Evolutionary conservation across 2,797 vertebrate genomes (phyloP).

Genomic region (Pygocentrus nattereri): DNA sequence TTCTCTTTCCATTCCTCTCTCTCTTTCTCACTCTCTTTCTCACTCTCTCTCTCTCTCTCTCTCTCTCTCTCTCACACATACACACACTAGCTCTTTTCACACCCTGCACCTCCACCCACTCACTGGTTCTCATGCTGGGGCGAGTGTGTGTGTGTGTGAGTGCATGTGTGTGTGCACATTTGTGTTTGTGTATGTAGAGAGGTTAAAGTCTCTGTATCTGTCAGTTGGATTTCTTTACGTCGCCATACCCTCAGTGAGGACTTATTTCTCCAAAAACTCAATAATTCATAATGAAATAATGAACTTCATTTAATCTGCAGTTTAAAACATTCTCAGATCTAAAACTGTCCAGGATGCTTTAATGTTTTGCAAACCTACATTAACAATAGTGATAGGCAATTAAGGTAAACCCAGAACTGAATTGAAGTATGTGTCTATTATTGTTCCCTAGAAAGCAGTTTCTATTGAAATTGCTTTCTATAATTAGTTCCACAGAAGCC

Average conservation of each 20-base stretch:
- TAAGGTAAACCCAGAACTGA: too few species aligned
- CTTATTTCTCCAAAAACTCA: not conserved
- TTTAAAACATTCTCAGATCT: too few species aligned
- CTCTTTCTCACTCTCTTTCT: conserved; percentile 35
- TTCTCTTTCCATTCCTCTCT: conserved; percentile 13
- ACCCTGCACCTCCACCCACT: conserved; percentile 66
- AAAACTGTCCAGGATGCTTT: too few species aligned
- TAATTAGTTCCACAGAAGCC: not conserved
- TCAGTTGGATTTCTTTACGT: conserved; percentile 21
- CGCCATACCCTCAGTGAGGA: not conserved
- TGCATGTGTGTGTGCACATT: conserved; percentile 65
- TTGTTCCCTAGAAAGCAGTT: not conserved
- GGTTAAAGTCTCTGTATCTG: conserved; percentile 54
- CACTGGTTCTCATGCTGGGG: conserved; percentile 71
- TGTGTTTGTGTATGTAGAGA: conserved; percentile 69
- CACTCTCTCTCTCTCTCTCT: conserved; percentile 30
- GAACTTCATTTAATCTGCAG: too few species aligned
- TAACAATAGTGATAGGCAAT: too few species aligned
- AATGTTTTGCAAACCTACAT: too few species aligned
- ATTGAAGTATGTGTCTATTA: too few species aligned
- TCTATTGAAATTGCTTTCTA: not conserved
- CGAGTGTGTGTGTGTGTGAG: conserved; percentile 66
- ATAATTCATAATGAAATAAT: too few species aligned
- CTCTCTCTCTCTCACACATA: conserved; percentile 43
- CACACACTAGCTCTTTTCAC: conserved; percentile 50